Conservation (phyloP, 2,797 vertebrate genomes). For the Borostomias antarcticus region DNA sequence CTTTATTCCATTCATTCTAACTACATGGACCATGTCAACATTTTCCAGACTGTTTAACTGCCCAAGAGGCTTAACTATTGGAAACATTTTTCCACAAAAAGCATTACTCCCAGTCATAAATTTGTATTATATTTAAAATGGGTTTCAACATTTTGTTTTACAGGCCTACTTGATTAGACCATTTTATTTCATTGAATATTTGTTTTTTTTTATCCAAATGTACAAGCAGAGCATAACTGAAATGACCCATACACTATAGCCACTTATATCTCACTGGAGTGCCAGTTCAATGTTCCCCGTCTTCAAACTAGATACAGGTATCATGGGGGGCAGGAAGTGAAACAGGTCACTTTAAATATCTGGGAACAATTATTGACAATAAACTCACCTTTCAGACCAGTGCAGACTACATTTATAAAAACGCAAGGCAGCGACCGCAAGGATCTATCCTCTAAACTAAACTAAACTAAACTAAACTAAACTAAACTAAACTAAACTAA, state of each 20-base stretch:
- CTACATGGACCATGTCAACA: conserved; percentile 53
- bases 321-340: too few relatives aligned
- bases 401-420: too few relatives aligned
- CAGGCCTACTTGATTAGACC: conserved; percentile 13
- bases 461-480: too few relatives aligned
- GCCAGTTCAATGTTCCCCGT: not conserved
- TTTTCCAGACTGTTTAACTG: conserved; percentile 61
- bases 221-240: too few relatives aligned
- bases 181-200: conserved; percentile 29
- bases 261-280: not conserved
- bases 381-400: too few relatives aligned
- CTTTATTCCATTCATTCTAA: conserved; percentile 49
- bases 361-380: too few relatives aligned
- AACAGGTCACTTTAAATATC: too few relatives aligned
- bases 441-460: too few relatives aligned
- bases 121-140: conserved; percentile 47
- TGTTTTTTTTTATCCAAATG: conserved; percentile 14
- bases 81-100: conserved; percentile 57
- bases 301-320: too few relatives aligned
- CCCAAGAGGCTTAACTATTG: conserved; percentile 58
- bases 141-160: conserved; percentile 32
- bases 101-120: conserved; percentile 49
- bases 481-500: too few relatives aligned
- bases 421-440: too few relatives aligned
- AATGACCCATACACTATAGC: conserved; percentile 5